Conservation (phyloP, 2,113 vertebrate genomes). For the Elachura formosa region DNA sequence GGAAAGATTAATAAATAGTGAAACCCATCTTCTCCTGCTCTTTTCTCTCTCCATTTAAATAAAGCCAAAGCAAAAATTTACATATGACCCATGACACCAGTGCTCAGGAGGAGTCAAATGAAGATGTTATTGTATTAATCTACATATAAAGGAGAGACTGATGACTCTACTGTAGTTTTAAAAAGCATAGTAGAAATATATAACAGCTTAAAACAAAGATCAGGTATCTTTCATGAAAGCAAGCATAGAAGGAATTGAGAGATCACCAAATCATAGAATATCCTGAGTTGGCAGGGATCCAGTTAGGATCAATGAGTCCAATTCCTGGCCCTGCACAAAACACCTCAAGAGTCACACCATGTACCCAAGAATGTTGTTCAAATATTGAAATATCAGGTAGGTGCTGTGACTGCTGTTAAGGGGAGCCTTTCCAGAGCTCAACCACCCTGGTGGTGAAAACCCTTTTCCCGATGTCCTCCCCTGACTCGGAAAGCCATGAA, state of each 20-base stretch:
- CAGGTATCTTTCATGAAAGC: neutral
- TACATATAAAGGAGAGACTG: neutral
- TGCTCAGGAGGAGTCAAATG: neutral
- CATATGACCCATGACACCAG: neutral
- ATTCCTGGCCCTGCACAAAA: neutral
- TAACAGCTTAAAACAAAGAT: neutral
- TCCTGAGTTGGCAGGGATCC: neutral
- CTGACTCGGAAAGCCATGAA: neutral
- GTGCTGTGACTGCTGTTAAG: neutral
- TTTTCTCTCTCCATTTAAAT: neutral
- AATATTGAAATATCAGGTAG: neutral
- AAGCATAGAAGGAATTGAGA: neutral
- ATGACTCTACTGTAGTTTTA: neutral
- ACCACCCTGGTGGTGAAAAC: neutral
- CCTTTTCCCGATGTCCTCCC: neutral
- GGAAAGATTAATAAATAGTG: neutral
- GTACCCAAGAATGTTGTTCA: neutral
- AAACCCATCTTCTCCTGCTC: neutral
- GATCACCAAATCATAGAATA: neutral
- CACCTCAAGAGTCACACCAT: neutral
- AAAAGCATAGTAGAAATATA: neutral
- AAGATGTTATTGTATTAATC: neutral
- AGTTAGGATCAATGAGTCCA: neutral
- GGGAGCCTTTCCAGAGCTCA: neutral
- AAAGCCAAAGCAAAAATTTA: neutral